Evolutionary conservation across 2,113 vertebrate genomes (phyloP), one percentile per base, ranked within the genome.

Genomic region (Pangasianodon gigas): DNA sequence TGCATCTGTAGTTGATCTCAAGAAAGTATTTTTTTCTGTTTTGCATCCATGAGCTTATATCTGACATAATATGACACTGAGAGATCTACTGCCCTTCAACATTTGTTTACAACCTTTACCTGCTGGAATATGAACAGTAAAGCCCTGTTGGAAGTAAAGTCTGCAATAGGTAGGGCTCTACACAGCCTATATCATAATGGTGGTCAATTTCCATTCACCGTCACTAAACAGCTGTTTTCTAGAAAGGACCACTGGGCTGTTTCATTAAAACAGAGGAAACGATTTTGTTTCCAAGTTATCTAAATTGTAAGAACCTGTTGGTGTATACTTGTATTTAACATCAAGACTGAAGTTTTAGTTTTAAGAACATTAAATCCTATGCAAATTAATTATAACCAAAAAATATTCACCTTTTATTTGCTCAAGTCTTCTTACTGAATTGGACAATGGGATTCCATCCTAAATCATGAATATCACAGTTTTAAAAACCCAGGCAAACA

Each of bases 401-500:
- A 21, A 18, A 75, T 44, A 77, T 24, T 46, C 19, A 77, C 46
- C 1, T 14, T 71, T 71, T 41, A 24, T 77, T 77, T 77, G 74
- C 21, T 77, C 44, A 46, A 41, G 65, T 74, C 7, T 24, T 26
- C 9, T 77, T 44, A 11, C 19, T 26, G 9, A 77, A 77, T 48
- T 48, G 44, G 44, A 26, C 41, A 26, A 77, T 26, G 44, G 74
- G 21, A 77, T 48, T 77, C 44, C 24, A 3, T 77, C 16, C 74
- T 77, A 51, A 79, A 79, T 79, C 41, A 16, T 51, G 32, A 71
- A 71, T 14, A 65, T 32, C 11, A 32, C 21, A 65, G 13, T 67
- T 67, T 80, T 80, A 16, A 65, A 62, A 85, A 67, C 60, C 58
- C 58, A 85, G 8, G 29, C 62, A 14, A 85, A 29, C 60, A 85